Base-by-base conservation (phyloP, 2,888 invertebrate genomes). In the Luffia ferchaultella region DNA sequence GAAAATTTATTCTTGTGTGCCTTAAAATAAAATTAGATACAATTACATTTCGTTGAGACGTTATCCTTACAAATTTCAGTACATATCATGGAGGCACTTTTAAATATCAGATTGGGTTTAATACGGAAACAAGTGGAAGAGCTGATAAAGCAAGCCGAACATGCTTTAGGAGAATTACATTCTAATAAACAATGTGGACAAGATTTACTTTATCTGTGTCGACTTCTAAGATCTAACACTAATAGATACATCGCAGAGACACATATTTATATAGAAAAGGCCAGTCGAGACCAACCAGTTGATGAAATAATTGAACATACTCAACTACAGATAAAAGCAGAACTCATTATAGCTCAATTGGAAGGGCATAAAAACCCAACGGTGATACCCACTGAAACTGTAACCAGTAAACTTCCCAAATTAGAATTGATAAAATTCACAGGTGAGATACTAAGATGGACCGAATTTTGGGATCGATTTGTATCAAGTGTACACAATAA, bases 381-480 rank as follows among this genome's bases (percentile, higher is more conserved):
- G 5, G 3, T 30, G 30, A 3, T 12, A 30, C 3, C 5, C 30
- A 30, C 30, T 7, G 30, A 30, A 30, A 30, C 3, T 30, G 30
- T 30, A 30, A 18, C 46, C 7, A 46, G 20, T 20, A 20, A 3
- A 16, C 16, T 56, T 42, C 57, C 55, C 1, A 51, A 48, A 43
- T 44, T 57, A 47, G 53, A 53, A 2, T 45, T 59, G 3, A 19
- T 56, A 1, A 50, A 53, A 46, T 60, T 58, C 50, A 50, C 55
- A 16, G 60, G 60, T 1, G 50, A 62, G 18, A 42, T 60, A 3
- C 46, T 58, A 1, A 52, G 56, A 9, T 59, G 59, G 56, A 46
- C 54, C 7, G 50, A 55, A 20, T 60, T 60, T 52, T 60, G 62
- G 59, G 58, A 60, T 9, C 56, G 58, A 15, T 61, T 60, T 52